Evolutionary conservation across 1,140 invertebrate species (phyloP), one percentile per base, ranked within the genome.

Genomic region (Tyrophagus putrescentiae): DNA sequence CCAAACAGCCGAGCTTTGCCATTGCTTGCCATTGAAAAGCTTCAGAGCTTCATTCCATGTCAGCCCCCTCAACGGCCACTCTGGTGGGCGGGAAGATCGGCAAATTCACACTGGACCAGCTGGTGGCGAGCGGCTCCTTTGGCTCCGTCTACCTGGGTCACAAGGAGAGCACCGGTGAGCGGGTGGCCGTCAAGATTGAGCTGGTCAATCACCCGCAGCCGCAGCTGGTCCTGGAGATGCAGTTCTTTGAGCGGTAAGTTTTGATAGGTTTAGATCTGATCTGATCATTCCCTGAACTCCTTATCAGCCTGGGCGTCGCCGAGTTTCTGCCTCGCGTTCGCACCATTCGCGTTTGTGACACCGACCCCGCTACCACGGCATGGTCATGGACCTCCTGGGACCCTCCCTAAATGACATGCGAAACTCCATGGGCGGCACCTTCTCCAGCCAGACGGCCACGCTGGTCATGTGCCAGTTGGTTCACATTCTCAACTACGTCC

Each of bases 341-440:
- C 36, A 13, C 13, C 21, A 13, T 39, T 39, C 13, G 36, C 36
- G 21, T 39, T 13, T 39, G 36, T 39, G 36, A 21, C 36, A 39
- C 13, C 21, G n/a, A n/a, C n/a, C n/a, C n/a, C n/a, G n/a, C n/a
- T 56, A 56, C 28, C 53, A 56, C 42, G 60, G 56, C 3, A 23
- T 67, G 11, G 66, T 67, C 3, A 64, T 68, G 62, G 64, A 68
- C 21, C 42, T 68, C 25, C 52, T 68, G 13, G 67, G 67, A 23
- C 63, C 64, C 5, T 61, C 45, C 45, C 33, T 68, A 29, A 64
- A 67, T 42, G 67, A 67, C 36, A 42, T 68, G 50, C 66, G 65
- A 36, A 61, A 64, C 53, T 63, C 62, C 6, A 67, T 66, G 41
- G 56, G 53, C 36, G 33, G 66, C 25, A 36, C 50, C 33, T 66